Evolutionary conservation across 2,888 invertebrate genomes (phyloP).

Genomic region (Idaea dimidiata): DNA sequence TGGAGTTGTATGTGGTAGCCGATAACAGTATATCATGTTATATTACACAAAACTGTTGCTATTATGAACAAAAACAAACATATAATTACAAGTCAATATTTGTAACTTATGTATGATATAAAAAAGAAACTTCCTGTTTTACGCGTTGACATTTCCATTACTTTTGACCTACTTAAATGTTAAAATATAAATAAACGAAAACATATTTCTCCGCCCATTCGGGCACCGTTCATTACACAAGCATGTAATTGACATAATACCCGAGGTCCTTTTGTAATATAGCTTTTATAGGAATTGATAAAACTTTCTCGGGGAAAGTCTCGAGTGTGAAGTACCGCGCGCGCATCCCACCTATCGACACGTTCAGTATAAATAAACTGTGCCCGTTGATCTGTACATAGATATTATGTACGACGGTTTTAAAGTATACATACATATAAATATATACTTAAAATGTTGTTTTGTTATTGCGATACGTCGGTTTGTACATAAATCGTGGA

Average conservation of each 20-base stretch:
- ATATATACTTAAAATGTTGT: constrained; percentile 47
- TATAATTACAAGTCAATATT: too few relatives aligned
- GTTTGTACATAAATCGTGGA: constrained; percentile 71
- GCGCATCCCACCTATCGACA: constrained; percentile 57
- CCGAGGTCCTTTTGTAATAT: constrained; percentile 39
- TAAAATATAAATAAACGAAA: constrained; percentile 8
- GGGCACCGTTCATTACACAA: not conserved
- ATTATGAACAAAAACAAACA: too few relatives aligned
- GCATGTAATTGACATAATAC: constrained; percentile 10
- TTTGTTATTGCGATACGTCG: constrained; percentile 74
- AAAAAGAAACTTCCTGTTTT: not conserved
- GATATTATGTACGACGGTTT: constrained; percentile 61
- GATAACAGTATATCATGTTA: too few relatives aligned
- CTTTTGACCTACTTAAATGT: not conserved
- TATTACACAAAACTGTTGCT: too few relatives aligned
- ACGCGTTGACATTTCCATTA: not conserved
- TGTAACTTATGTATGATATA: too few relatives aligned
- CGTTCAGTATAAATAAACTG: constrained; percentile 56
- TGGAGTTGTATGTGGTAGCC: constrained; percentile 2
- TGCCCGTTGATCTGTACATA: constrained; percentile 70
- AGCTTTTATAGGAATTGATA: constrained; percentile 66
- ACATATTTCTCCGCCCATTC: not conserved
- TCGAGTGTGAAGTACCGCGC: constrained; percentile 53
- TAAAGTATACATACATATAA: constrained; percentile 60
- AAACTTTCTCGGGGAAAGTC: constrained; percentile 32